Evolutionary conservation across 2,888 invertebrate species (phyloP).

Genomic region (Drosophila flavopinicola): DNA sequence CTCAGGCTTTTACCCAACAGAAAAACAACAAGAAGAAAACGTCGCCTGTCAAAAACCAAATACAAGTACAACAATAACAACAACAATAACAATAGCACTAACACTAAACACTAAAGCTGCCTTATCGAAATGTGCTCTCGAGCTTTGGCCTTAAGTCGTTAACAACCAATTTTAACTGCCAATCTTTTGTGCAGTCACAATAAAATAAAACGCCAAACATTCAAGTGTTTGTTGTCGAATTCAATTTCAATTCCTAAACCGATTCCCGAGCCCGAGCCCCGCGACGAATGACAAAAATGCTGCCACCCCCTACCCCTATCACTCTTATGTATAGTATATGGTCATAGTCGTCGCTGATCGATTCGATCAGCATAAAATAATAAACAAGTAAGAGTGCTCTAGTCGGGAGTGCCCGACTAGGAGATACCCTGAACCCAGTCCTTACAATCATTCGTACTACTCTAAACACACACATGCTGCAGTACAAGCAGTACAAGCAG

Average conservation of each 20-base stretch:
- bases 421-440: too few relatives aligned
- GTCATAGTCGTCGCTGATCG: constrained; percentile 57
- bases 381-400: too few relatives aligned
- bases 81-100: constrained; percentile 36
- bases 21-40: constrained; percentile 23
- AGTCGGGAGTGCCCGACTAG: too few relatives aligned
- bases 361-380: constrained; percentile 72
- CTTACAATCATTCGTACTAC: too few relatives aligned
- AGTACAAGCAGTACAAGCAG: too few relatives aligned
- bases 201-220: constrained; percentile 64
- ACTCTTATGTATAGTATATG: neutral
- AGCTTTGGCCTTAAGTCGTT: constrained; percentile 71
- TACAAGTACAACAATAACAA: constrained; percentile 51
- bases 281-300: constrained; percentile 64
- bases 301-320: neutral
- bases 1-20: constrained; percentile 40
- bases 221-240: constrained; percentile 67
- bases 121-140: constrained; percentile 68
- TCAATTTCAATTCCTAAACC: constrained; percentile 44
- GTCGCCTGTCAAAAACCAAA: constrained; percentile 64
- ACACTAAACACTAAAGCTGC: constrained; percentile 44
- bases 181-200: constrained; percentile 69
- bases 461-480: too few relatives aligned
- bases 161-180: constrained; percentile 67
- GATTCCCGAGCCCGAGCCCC: constrained; percentile 52